A percentile compares a stretch with the other conserved stretches of the same genome.
Conservation (phyloP, 2,888 invertebrate species). For the Tenthredo distinguenda region DNA sequence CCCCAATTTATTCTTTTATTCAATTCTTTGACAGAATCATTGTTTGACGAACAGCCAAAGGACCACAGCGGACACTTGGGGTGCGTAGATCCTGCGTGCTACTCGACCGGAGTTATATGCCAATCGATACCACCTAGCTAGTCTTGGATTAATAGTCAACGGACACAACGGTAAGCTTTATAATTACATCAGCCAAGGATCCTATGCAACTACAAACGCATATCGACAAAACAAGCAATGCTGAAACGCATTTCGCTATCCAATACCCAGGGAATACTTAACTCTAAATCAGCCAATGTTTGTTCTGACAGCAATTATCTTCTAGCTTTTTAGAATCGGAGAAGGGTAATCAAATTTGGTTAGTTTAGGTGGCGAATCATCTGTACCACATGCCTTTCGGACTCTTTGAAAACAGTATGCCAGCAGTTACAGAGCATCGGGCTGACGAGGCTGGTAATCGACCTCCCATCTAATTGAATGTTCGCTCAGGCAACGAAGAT, state of each 20-base stretch:
- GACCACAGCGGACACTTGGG: not conserved
- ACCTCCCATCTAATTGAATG: not conserved
- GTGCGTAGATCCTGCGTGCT: not conserved
- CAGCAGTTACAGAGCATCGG: not conserved
- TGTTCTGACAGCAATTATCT: not conserved
- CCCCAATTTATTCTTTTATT: not conserved
- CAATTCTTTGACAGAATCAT: not conserved
- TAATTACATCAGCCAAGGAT: not conserved
- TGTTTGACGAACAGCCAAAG: not conserved
- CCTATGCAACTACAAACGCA: no score
- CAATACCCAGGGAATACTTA: not conserved
- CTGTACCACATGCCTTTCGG: constrained; percentile 99
- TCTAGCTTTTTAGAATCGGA: constrained; percentile 76
- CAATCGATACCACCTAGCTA: not conserved
- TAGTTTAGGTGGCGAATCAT: constrained; percentile 98
- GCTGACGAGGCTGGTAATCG: no score
- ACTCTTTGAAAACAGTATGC: constrained; percentile 75
- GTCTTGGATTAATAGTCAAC: not conserved
- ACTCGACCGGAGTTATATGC: not conserved
- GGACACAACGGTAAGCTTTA: not conserved
- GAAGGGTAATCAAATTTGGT: constrained; percentile 85
- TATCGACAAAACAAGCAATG: not conserved
- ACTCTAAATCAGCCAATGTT: not conserved
- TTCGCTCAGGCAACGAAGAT: not conserved
- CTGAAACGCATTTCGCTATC: not conserved